Evolutionary conservation across 2,888 invertebrate genomes (phyloP).

Genomic region (Adela reaumurella): DNA sequence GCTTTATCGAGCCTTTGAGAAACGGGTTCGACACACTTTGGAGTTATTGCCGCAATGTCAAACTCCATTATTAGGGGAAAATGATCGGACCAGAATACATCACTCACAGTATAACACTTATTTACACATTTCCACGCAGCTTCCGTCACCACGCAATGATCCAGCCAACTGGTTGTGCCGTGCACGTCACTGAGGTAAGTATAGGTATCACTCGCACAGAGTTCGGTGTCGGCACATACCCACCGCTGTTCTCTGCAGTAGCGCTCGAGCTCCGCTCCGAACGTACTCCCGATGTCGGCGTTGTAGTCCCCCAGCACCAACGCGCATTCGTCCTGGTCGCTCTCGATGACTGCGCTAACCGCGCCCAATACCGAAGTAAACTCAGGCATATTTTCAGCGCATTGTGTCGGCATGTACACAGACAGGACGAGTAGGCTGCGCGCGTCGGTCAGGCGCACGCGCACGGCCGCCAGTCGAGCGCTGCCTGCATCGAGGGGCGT

Average conservation of each 20-base stretch:
- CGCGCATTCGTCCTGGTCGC: neutral
- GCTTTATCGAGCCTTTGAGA: neutral
- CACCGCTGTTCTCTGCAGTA: neutral
- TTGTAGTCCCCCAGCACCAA: neutral
- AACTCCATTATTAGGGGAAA: neutral
- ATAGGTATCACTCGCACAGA: neutral
- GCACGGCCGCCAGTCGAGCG: conserved; percentile 11
- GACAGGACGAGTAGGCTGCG: conserved; percentile 10
- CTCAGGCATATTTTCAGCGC: conserved; percentile 10
- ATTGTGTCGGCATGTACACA: conserved; percentile 16
- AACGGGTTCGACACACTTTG: neutral
- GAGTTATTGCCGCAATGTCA: neutral
- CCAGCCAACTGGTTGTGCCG: neutral
- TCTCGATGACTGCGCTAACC: neutral
- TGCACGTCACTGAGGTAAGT: neutral
- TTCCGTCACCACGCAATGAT: neutral
- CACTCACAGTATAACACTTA: neutral
- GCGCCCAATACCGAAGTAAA: conserved; percentile 1
- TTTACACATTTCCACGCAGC: neutral
- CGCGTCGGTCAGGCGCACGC: conserved; percentile 4
- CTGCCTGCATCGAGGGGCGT: conserved; percentile 9
- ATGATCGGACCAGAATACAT: neutral
- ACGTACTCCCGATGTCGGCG: neutral
- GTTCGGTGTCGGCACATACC: neutral
- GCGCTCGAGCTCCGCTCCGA: neutral